These are phyloP conservation scores for Aphidius colemani DNA, from an alignment of 2,888 invertebrate species.

Conservation along the genomic window DNA sequence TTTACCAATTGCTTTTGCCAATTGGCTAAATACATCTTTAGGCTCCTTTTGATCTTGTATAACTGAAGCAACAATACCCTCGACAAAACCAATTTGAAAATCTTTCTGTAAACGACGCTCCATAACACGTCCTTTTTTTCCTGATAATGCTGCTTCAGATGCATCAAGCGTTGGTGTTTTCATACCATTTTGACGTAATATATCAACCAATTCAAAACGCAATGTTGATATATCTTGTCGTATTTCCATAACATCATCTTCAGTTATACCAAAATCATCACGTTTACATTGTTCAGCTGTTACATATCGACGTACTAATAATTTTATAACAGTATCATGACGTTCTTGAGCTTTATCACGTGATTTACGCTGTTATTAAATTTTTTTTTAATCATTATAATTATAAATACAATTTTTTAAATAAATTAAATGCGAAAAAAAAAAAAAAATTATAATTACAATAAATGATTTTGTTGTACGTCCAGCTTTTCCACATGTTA, in stretches of 20 bases:
- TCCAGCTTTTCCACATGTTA: slow-evolving; percentile 61
- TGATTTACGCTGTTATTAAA: slow-evolving; percentile 64
- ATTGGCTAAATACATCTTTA: slow-evolving; percentile 81
- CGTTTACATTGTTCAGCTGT: slow-evolving; percentile 86
- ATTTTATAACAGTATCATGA: slow-evolving; percentile 85
- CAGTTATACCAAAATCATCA: slow-evolving; percentile 90
- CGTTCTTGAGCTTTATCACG: slow-evolving; percentile 72
- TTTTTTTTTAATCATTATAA: not conserved
- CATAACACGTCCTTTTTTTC: slow-evolving; percentile 85
- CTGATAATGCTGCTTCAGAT: slow-evolving; percentile 75
- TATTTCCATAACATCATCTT: slow-evolving; percentile 98
- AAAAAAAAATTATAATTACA: slow-evolving; percentile 52
- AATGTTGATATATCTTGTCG: slow-evolving; percentile 96
- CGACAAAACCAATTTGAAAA: slow-evolving; percentile 88
- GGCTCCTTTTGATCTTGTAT: slow-evolving; percentile 71
- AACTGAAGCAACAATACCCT: slow-evolving; percentile 78
- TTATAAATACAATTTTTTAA: not conserved
- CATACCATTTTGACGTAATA: slow-evolving; percentile 88
- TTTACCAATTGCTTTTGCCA: slow-evolving; percentile 80
- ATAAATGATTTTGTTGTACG: slow-evolving; percentile 67
- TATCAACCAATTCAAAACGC: slow-evolving; percentile 90
- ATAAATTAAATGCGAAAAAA: not conserved
- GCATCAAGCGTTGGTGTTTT: slow-evolving; percentile 75
- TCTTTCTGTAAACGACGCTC: slow-evolving; percentile 85
- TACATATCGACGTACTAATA: slow-evolving; percentile 88